Evolutionary conservation across 1,140 invertebrate species (phyloP), one percentile per base, ranked within the genome.

Genomic region (Bombus balteatus): DNA sequence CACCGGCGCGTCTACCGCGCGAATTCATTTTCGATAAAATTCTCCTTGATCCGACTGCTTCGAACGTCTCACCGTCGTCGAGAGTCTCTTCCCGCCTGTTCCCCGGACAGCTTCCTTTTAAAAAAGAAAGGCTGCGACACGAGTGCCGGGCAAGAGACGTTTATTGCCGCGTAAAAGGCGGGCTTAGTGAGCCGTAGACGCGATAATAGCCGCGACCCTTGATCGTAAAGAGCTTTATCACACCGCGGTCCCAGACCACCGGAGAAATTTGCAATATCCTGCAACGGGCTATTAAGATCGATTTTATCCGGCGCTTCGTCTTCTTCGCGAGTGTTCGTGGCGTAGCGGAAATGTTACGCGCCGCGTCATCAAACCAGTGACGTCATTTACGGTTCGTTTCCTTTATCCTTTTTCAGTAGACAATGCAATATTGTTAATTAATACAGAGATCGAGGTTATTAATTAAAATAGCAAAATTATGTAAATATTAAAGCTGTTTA

Each of bases 151-250:
- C 41, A 18, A 25, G 37, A 65, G 32, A 89, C 88, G 79, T 89
- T 89, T 87, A 89, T 89, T 65, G 80, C 59, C 66, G 65, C 81
- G 88, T 89, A 89, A 89, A 89, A 89, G 66, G 62, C 68, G 39
- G 3, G 57, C 59, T 74, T 65, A 81, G 65, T 39, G 70, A 88
- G 80, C 71, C 72, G 70, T 83, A 81, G 77, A 83, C 76, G 75
- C 82, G 88, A 89, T 77, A 80, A 74, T 74, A 72, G 66, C 47
- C 70, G 79, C 68, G 66, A 81, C 41, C n/a, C 59, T 77, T 43
- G 76, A 83, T 82, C 78, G 70, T 89, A 86, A 89, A 83, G 37
- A 59, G 73, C 70, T 32, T 70, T 75, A 65, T 66, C 47, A 59
- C 70, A 47, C 22, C n/a, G 34, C 68, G 57, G n/a, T 32, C 5